phyloP scores from a whole-genome alignment of 2,797 vertebrate species.

The Premnoplex brunnescens region DNA sequence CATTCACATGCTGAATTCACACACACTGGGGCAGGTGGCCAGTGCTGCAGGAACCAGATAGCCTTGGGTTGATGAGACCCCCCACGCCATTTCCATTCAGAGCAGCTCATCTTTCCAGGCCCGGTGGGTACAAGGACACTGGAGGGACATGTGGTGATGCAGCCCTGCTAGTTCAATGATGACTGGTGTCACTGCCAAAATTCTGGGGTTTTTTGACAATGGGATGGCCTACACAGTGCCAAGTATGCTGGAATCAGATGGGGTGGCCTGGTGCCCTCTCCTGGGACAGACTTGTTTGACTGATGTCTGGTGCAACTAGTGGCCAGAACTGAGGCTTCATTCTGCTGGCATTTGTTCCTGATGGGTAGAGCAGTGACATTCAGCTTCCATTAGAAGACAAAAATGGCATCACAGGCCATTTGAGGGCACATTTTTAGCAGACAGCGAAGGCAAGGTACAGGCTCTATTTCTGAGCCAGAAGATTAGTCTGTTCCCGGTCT shows the following conservation, averaged over 20 bases:
- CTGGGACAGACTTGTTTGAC: background rate
- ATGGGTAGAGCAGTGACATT: background rate
- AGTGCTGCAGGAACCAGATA: background rate
- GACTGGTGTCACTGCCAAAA: background rate
- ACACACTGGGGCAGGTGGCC: background rate
- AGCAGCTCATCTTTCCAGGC: background rate
- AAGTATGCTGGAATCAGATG: background rate
- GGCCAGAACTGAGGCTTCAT: background rate
- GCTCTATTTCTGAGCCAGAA: conserved; percentile 38
- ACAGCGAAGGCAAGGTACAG: background rate
- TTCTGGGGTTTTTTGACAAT: background rate
- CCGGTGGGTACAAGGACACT: background rate
- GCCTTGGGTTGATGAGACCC: background rate
- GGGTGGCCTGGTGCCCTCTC: background rate
- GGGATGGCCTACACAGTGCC: background rate
- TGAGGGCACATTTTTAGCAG: conserved; percentile 26
- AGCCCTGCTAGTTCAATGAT: background rate
- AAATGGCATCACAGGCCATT: conserved; percentile 16
- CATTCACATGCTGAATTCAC: background rate
- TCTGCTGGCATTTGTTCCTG: background rate
- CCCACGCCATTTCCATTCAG: background rate
- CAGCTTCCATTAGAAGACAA: conserved; percentile 27
- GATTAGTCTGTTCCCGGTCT: background rate
- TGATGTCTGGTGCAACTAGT: background rate
- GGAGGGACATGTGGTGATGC: background rate